Conservation (phyloP, 2,113 vertebrate genomes). For the Oreochromis tanganicae region DNA sequence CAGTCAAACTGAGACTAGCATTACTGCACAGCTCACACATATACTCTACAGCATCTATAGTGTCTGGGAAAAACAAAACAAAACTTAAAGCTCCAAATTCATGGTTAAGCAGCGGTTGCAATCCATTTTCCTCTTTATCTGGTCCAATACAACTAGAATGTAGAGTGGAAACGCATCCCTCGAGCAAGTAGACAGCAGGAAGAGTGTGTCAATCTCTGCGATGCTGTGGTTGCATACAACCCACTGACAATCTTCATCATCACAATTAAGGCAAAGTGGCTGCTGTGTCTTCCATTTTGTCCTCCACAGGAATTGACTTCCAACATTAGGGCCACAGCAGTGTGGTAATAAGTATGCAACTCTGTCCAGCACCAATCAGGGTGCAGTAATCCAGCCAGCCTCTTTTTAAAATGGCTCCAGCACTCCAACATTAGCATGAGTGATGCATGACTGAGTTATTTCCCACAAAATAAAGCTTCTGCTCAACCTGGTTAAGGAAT, state of each 20-base stretch:
- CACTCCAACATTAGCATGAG: background rate
- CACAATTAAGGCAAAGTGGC: constrained; percentile 17
- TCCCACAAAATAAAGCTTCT: background rate
- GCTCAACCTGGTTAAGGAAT: background rate
- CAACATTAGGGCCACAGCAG: constrained; percentile 3
- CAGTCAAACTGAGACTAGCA: background rate
- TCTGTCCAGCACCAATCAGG: constrained; percentile 2
- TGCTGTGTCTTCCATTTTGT: background rate
- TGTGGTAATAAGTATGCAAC: constrained; percentile 4
- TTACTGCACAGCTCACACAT: background rate
- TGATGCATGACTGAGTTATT: background rate
- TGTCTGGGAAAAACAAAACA: constrained; percentile 1
- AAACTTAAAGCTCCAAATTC: background rate
- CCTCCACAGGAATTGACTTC: constrained; percentile 3
- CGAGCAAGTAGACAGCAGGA: constrained; percentile 13
- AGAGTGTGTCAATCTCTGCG: background rate
- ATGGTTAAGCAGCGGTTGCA: constrained; percentile 1
- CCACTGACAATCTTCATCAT: constrained; percentile 15
- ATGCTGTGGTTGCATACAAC: background rate
- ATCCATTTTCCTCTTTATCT: constrained; percentile 13
- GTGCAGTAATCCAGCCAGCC: background rate
- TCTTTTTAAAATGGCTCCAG: constrained; percentile 26
- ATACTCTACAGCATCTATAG: background rate
- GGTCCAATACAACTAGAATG: constrained; percentile 15
- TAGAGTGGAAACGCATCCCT: constrained; percentile 25